Evolutionary conservation across 2,888 invertebrate species (phyloP).

Genomic region (Hydropsyche betteni): DNA sequence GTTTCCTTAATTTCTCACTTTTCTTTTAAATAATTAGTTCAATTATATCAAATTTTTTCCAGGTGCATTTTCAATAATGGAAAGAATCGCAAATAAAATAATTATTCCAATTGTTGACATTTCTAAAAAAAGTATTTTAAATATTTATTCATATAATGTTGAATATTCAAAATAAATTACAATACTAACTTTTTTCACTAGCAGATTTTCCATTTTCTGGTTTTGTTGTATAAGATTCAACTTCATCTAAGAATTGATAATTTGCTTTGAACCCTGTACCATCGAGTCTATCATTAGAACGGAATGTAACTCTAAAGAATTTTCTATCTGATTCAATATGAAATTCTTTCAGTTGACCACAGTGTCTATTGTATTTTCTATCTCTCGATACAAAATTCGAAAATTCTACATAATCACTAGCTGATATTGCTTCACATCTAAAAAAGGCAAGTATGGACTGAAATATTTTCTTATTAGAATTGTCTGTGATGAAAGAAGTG

Average conservation of each 20-base stretch:
- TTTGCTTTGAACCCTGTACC: conserved; percentile 93
- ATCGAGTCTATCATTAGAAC: conserved; percentile 92
- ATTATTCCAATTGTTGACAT: conserved; percentile 31
- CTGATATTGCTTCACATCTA: conserved; percentile 90
- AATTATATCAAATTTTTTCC: neutral
- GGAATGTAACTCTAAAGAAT: conserved; percentile 94
- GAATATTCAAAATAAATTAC: conserved; percentile 43
- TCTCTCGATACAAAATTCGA: conserved; percentile 93
- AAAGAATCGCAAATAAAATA: conserved; percentile 34
- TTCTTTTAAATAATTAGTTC: conserved; percentile 2
- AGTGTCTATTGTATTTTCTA: conserved; percentile 87
- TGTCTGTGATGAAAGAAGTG: too few relatives aligned
- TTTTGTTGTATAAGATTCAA: conserved; percentile 67
- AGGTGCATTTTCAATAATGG: conserved; percentile 10
- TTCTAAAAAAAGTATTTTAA: conserved; percentile 39
- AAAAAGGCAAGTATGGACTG: conserved; percentile 43
- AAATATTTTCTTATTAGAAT: too few relatives aligned
- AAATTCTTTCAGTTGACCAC: conserved; percentile 84
- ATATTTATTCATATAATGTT: neutral
- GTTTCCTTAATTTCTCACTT: conserved; percentile 24
- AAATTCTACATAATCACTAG: conserved; percentile 96
- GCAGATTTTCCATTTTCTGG: conserved; percentile 54
- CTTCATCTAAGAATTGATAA: conserved; percentile 83
- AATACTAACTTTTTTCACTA: conserved; percentile 39
- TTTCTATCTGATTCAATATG: conserved; percentile 87